These are phyloP conservation scores for Denticeps clupeoides DNA, from an alignment of 2,797 vertebrate genomes.

Conservation along the genomic window DNA sequence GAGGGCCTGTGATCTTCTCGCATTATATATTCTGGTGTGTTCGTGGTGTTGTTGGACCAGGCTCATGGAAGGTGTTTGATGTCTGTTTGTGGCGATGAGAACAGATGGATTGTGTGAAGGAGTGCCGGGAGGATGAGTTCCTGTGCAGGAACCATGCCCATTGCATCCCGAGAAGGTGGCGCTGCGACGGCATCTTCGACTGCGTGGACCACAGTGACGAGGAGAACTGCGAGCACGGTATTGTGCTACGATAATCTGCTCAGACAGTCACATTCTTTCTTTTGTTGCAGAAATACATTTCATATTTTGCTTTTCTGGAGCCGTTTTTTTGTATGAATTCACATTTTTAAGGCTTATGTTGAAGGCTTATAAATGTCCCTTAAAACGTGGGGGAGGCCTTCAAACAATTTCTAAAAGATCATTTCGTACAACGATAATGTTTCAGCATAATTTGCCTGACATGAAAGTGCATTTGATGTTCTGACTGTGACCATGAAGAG, in stretches of 20 bases:
- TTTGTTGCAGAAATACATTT: background rate
- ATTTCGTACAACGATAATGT: no score
- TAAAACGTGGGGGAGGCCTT: no score
- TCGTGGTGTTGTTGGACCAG: background rate
- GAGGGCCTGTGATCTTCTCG: no score
- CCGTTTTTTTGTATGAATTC: no score
- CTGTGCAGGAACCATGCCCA: slow-evolving; percentile 87
- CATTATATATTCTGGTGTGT: background rate
- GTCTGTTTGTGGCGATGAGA: slow-evolving; percentile 2
- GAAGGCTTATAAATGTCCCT: no score
- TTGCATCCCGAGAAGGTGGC: slow-evolving; percentile 88
- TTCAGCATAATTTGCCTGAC: no score
- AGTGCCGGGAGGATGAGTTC: slow-evolving; percentile 89
- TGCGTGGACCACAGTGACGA: slow-evolving; percentile 96
- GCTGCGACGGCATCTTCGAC: slow-evolving; percentile 84
- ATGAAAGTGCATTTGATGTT: background rate
- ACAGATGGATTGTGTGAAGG: slow-evolving; percentile 86
- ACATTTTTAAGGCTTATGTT: no score
- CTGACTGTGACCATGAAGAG: background rate
- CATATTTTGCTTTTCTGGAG: background rate
- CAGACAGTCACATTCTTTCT: no score
- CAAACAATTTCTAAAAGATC: no score
- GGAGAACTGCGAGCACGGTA: slow-evolving; percentile 78
- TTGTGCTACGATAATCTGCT: no score
- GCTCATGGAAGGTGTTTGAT: background rate